phyloP scores from a whole-genome alignment of 2,113 vertebrate species.

The Lophotis ruficrista region DNA sequence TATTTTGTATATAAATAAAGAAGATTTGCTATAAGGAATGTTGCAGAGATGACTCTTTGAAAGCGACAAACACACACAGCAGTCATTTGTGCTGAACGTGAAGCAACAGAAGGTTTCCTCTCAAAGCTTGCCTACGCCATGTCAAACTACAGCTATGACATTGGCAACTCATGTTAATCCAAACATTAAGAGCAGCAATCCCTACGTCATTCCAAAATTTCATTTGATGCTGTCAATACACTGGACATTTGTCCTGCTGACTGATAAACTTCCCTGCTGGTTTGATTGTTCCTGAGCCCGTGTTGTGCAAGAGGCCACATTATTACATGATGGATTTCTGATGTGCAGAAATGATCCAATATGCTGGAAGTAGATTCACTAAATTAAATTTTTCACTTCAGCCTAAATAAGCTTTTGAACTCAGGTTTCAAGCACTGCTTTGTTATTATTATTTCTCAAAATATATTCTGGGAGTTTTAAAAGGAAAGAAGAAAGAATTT shows the following conservation, averaged over 20 bases:
- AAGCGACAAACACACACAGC: neutral
- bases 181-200: neutral
- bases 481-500: slow-evolving; percentile 24
- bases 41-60: neutral
- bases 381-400: neutral
- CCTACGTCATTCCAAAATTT: neutral
- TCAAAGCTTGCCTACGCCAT: neutral
- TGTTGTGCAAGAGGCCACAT: neutral
- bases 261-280: neutral
- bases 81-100: neutral
- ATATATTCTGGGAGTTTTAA: neutral
- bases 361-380: neutral
- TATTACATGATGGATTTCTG: neutral
- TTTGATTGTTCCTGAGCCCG: neutral
- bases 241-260: neutral
- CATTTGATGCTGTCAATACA: neutral
- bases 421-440: neutral
- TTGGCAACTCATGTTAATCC: neutral
- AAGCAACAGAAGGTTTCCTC: neutral
- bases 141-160: neutral
- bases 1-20: neutral
- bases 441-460: slow-evolving; percentile 45
- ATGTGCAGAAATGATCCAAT: neutral
- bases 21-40: neutral
- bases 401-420: neutral